A percentile compares a stretch with the other conserved stretches of the same genome.
phyloP scores from a whole-genome alignment of 2,888 invertebrate species.

The Chesias legatella region DNA sequence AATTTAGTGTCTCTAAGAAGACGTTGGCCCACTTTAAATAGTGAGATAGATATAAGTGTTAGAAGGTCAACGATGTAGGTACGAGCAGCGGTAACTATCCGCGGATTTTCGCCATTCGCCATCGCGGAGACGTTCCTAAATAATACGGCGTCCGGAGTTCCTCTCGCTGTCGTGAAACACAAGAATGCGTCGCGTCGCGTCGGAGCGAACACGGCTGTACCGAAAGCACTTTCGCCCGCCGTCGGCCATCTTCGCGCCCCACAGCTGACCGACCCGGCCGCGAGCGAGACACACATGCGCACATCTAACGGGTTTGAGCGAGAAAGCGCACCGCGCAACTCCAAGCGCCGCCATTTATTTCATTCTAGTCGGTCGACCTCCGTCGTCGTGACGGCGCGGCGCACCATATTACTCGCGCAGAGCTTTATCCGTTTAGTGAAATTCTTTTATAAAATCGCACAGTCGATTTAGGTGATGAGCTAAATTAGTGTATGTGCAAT shows the following conservation, averaged over 20 bases:
- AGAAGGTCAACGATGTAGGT: constrained; percentile 22
- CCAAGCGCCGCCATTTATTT: constrained; percentile 71
- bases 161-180: constrained; percentile 41
- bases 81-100: constrained; percentile 1
- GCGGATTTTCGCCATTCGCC: constrained; percentile 20
- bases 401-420: constrained; percentile 54
- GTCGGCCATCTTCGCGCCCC: constrained; percentile 65
- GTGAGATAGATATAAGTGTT: constrained; percentile 6
- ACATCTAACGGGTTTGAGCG: constrained; percentile 35
- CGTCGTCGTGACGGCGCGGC: constrained; percentile 72
- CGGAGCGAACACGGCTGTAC: constrained; percentile 48
- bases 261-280: constrained; percentile 71
- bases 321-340: constrained; percentile 59
- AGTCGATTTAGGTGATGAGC: constrained; percentile 51
- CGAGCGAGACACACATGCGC: constrained; percentile 47
- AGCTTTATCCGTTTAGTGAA: constrained; percentile 66
- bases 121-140: constrained; percentile 31
- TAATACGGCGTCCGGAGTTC: constrained; percentile 33
- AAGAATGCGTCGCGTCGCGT: constrained; percentile 53
- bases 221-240: constrained; percentile 72
- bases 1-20: not conserved
- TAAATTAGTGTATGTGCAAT: constrained; percentile 52
- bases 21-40: not conserved
- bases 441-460: constrained; percentile 61
- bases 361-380: constrained; percentile 67